A percentile compares a stretch with the other conserved stretches of the same genome.
Conservation (phyloP, 1,140 invertebrate genomes). For the Zaprionus tsacasi region DNA sequence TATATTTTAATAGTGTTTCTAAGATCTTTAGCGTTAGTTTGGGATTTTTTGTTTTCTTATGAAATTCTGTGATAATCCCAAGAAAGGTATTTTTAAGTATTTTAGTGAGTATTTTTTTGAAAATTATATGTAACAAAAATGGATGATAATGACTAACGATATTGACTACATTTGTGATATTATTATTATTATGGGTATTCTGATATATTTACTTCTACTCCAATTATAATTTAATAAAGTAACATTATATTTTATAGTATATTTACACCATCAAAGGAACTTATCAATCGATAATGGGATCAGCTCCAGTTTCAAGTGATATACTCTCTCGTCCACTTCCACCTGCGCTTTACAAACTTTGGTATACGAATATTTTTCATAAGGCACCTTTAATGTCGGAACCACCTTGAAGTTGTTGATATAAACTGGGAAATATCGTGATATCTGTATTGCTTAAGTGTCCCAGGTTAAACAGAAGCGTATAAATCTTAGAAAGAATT, state of each 20-base stretch:
- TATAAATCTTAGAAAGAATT: slow-evolving; percentile 52
- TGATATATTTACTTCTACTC: too few relatives aligned
- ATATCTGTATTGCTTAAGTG: slow-evolving; percentile 76
- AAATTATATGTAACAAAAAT: too few relatives aligned
- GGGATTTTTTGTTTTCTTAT: too few relatives aligned
- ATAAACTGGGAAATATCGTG: slow-evolving; percentile 65
- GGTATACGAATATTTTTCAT: not conserved
- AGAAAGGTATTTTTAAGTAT: too few relatives aligned
- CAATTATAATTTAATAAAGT: not conserved
- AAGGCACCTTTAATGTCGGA: slow-evolving; percentile 45
- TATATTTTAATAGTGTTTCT: not conserved
- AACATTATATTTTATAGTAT: not conserved
- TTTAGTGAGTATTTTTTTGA: too few relatives aligned
- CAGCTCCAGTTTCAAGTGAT: not conserved
- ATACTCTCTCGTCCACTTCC: not conserved
- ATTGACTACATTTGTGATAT: too few relatives aligned
- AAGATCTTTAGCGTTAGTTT: not conserved
- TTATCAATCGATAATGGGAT: not conserved
- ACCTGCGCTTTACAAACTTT: not conserved
- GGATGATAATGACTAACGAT: too few relatives aligned
- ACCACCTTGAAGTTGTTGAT: slow-evolving; percentile 61
- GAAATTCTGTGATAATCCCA: too few relatives aligned
- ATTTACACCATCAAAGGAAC: not conserved
- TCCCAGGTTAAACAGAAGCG: slow-evolving; percentile 56
- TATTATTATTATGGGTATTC: too few relatives aligned